These are phyloP conservation scores for Norana najaformis DNA, from an alignment of 2,888 invertebrate species.

Conservation along the genomic window DNA sequence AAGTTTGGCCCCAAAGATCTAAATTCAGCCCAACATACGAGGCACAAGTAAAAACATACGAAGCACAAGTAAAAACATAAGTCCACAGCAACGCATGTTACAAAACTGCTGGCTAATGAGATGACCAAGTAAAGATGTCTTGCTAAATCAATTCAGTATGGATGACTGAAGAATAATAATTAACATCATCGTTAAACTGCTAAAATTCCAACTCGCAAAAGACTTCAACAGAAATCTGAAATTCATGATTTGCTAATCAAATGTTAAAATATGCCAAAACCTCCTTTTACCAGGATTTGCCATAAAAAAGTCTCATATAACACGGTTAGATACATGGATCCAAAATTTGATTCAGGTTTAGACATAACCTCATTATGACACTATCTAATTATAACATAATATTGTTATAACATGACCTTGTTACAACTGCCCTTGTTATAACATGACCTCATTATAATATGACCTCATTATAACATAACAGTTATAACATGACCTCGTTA, in stretches of 20 bases:
- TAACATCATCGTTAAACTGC: background rate
- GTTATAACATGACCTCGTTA: background rate
- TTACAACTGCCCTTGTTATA: background rate
- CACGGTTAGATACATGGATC: background rate
- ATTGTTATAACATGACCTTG: background rate
- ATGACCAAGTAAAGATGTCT: background rate
- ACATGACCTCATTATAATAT: background rate
- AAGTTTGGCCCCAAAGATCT: background rate
- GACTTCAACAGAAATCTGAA: background rate
- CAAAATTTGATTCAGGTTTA: background rate
- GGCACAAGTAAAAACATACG: background rate
- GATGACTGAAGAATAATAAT: background rate
- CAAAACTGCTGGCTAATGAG: background rate
- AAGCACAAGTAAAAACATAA: background rate
- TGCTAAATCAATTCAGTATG: background rate
- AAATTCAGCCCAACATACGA: background rate
- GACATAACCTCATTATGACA: background rate
- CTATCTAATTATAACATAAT: background rate
- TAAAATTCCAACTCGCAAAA: background rate
- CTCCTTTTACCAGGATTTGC: background rate
- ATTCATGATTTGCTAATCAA: too few species aligned
- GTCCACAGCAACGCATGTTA: background rate
- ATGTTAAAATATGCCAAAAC: background rate
- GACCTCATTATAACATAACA: background rate
- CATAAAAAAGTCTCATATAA: background rate